A percentile compares a stretch with the other conserved stretches of the same genome.
phyloP scores from a whole-genome alignment of 2,888 invertebrate genomes.

The Lasioglossum figueresi region DNA sequence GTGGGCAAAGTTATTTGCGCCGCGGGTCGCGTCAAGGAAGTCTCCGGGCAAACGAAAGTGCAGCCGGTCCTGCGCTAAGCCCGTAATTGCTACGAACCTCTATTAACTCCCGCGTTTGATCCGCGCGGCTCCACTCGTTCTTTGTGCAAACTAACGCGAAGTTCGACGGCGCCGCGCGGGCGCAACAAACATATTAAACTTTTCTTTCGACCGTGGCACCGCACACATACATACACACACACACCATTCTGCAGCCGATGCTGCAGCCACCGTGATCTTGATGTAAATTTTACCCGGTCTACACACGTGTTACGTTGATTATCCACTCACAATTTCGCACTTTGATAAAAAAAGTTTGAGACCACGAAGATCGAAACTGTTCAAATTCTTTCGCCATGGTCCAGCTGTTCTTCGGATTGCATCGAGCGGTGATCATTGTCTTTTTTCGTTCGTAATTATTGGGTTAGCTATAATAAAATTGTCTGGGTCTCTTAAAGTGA shows the following conservation, averaged over 20 bases:
- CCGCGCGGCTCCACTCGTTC: slow-evolving; percentile 50
- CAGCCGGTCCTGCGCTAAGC: slow-evolving; percentile 37
- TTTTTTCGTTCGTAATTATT: no score
- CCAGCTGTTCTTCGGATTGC: no score
- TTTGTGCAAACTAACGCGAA: slow-evolving; percentile 56
- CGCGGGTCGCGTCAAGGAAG: slow-evolving; percentile 40
- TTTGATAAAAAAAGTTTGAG: no score
- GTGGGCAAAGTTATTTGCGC: slow-evolving; percentile 25
- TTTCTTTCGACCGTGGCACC: slow-evolving; percentile 37
- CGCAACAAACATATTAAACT: slow-evolving; percentile 54
- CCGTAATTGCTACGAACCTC: slow-evolving; percentile 61
- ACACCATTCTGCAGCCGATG: no score
- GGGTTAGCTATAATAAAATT: no score
- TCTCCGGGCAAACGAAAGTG: slow-evolving; percentile 55
- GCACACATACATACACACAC: background rate
- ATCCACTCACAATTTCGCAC: background rate
- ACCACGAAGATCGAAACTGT: no score
- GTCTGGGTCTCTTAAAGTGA: no score
- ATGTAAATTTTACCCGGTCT: slow-evolving; percentile 33
- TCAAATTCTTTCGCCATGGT: no score
- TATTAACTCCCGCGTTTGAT: slow-evolving; percentile 63
- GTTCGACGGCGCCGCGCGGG: slow-evolving; percentile 19
- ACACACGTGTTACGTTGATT: slow-evolving; percentile 28
- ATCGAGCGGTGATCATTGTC: no score
- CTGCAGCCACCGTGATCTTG: slow-evolving; percentile 8